Evolutionary conservation across 2,888 invertebrate genomes (phyloP).

Genomic region (Sesia apiformis): DNA sequence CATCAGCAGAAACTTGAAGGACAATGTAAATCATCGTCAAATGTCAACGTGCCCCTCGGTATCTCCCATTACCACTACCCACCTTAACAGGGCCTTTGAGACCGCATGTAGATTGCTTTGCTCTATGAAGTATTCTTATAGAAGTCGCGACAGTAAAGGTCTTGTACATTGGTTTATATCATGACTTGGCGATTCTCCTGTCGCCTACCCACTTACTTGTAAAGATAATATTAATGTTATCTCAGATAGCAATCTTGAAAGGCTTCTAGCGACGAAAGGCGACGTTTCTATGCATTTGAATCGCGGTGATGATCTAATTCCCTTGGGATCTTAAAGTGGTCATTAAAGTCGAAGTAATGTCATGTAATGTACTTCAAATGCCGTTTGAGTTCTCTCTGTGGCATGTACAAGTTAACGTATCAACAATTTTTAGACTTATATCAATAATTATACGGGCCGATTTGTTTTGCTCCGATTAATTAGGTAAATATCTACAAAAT

Average conservation of each 20-base stretch:
- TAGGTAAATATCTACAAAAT: no score
- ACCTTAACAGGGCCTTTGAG: constrained; percentile 26
- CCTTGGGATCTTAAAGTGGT: background rate
- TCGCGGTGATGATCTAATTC: constrained; percentile 16
- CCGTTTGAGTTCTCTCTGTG: no score
- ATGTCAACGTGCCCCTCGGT: constrained; percentile 60
- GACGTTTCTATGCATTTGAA: constrained; percentile 29
- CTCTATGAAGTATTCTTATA: constrained; percentile 9
- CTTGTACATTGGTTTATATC: constrained; percentile 27
- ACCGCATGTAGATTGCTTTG: constrained; percentile 29
- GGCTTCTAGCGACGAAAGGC: constrained; percentile 22
- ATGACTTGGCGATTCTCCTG: constrained; percentile 60
- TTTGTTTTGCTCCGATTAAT: no score
- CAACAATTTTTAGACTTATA: no score
- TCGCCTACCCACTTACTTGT: constrained; percentile 65
- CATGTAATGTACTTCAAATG: no score
- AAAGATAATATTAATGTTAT: constrained; percentile 71
- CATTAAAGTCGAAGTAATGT: no score
- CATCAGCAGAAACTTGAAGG: constrained; percentile 44
- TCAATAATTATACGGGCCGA: no score
- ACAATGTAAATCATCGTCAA: constrained; percentile 72
- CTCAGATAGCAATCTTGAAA: constrained; percentile 52
- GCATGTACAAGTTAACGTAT: no score
- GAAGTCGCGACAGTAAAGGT: constrained; percentile 20
- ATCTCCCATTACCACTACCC: constrained; percentile 39